These are phyloP conservation scores for Mobula hypostoma DNA, from an alignment of 2,113 vertebrate species.

Conservation along the genomic window DNA sequence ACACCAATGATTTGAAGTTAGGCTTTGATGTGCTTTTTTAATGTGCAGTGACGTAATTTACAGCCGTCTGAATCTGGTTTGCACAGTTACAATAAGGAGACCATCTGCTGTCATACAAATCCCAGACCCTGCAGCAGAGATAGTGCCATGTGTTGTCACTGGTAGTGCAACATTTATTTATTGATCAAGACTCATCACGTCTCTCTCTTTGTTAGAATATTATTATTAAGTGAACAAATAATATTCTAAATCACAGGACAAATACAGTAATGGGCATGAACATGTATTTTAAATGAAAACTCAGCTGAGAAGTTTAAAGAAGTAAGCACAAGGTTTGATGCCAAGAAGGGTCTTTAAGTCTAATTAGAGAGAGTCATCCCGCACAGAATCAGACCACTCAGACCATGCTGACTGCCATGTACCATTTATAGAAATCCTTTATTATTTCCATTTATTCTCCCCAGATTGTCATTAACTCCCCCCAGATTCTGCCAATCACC, in stretches of 20 bases:
- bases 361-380: neutral
- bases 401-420: no score
- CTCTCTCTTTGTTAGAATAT: neutral
- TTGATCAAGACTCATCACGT: neutral
- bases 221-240: neutral
- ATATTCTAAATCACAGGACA: neutral
- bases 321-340: neutral
- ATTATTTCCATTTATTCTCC: no score
- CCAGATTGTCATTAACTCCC: no score
- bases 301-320: neutral
- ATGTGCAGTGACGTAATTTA: neutral
- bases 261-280: neutral
- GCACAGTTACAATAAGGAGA: neutral
- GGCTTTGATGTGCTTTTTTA: neutral
- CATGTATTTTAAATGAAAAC: neutral
- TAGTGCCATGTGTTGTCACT: neutral
- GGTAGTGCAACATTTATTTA: neutral
- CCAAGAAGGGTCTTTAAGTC: neutral
- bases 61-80: neutral
- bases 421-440: no score
- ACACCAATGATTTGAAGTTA: neutral
- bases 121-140: neutral
- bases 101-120: neutral
- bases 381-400: no score
- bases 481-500: no score